phyloP scores from a whole-genome alignment of 1,140 invertebrate genomes.

The Thereuonema tuberculata region DNA sequence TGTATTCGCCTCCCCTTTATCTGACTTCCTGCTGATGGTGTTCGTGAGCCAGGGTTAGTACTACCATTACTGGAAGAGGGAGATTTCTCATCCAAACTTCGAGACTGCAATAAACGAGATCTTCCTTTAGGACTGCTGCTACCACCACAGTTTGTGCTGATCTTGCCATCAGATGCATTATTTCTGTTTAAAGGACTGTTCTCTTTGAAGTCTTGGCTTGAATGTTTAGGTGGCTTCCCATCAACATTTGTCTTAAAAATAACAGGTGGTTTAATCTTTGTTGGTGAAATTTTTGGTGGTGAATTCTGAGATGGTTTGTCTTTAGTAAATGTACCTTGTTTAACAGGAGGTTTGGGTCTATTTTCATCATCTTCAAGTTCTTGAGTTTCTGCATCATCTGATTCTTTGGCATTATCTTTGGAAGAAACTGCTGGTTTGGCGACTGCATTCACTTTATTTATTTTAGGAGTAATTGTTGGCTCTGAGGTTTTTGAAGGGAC shows the following conservation, averaged over 20 bases:
- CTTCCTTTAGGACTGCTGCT: no score
- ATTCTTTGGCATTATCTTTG: not conserved
- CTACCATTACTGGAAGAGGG: no score
- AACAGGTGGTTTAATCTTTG: conserved; percentile 21
- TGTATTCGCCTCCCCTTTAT: not conserved
- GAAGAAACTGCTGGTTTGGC: not conserved
- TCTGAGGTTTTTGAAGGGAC: not conserved
- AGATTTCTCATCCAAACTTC: not conserved
- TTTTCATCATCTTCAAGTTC: conserved; percentile 7
- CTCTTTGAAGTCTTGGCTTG: conserved; percentile 15
- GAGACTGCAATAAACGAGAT: not conserved
- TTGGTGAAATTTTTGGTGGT: conserved; percentile 32
- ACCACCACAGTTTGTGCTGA: not conserved
- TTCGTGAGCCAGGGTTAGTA: not conserved
- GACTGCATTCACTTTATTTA: not conserved
- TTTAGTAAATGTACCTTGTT: conserved; percentile 78
- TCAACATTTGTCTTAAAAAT: conserved; percentile 19
- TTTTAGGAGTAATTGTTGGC: not conserved
- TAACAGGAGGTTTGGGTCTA: conserved; percentile 39
- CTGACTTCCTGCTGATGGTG: not conserved
- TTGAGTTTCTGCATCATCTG: not conserved
- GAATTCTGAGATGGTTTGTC: conserved; percentile 43
- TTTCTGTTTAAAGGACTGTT: conserved; percentile 13
- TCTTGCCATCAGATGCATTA: not conserved
- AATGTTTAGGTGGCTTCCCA: conserved; percentile 6